Evolutionary conservation across 2,113 vertebrate species (phyloP), one percentile per base, ranked within the genome.

Genomic region (Odobenus rosmarus): DNA sequence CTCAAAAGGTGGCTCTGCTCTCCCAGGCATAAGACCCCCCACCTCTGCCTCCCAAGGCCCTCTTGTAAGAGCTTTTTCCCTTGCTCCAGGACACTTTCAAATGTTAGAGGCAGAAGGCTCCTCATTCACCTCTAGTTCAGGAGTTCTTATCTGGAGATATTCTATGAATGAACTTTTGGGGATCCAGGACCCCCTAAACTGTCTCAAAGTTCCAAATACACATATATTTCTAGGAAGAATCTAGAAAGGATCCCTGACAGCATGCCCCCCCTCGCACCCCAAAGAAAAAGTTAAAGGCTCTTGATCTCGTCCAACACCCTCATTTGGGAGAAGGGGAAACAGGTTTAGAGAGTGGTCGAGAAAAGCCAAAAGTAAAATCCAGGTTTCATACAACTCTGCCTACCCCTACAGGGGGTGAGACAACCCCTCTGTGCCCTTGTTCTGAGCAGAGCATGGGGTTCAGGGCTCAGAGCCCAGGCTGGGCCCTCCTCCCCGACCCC

Each of bases 381-480:
- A 80, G 71, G 39, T 95, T 96, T 88, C 57, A 49, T 67, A 55
- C 15, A 51, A 23, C 67, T 72, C 14, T 79, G 74, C 62, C 33
- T 76, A 42, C 19, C 36, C 26, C 12, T 69, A 15, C 31, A 46
- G 74, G 76, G 18, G 31, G 13, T 67, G 53, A 71, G 72, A 82
- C 26, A 36, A 31, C n/a, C 7, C n/a, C 23, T 77, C 18, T 69
- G 62, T 81, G 84, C 28, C 64, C 85, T 87, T 49, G 77, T 88
- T 31, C 36, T 82, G 84, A 18, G 55, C 28, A 33, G 93, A 84
- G 64, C 15, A 2, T 59, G 89, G 83, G 19, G 82, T 39, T 95
- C 81, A 69, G 91, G 91, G 88, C 80, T 67, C 42, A 31, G 87
- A 57, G 81, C 31, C 88, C 67, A 88, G 97, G 26, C 87, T 97